These are phyloP conservation scores for Cotesia chilonis DNA, from an alignment of 1,140 invertebrate species.

Conservation along the genomic window DNA sequence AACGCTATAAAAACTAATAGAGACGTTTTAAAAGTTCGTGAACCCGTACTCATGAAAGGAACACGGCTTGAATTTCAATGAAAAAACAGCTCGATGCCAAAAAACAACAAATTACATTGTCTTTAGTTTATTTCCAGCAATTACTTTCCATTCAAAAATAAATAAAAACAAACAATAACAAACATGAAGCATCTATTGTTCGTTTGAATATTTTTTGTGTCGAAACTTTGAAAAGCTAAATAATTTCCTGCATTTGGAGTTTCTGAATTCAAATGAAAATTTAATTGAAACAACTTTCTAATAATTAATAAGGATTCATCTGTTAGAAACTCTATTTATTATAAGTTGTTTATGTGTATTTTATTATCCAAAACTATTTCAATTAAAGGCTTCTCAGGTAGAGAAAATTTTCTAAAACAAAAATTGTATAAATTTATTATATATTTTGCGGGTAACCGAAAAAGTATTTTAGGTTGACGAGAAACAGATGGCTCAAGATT, in stretches of 20 bases:
- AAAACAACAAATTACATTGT: background rate
- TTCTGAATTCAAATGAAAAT: no score
- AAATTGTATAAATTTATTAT: slow-evolving; percentile 4
- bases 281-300: no score
- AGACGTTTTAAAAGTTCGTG: slow-evolving; percentile 7
- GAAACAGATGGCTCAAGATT: slow-evolving; percentile 36
- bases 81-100: background rate
- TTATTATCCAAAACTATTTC: no score
- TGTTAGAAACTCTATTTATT: no score
- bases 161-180: no score
- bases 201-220: no score
- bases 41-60: slow-evolving; percentile 7
- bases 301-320: no score
- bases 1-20: background rate
- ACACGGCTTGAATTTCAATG: slow-evolving; percentile 14
- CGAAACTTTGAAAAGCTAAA: no score
- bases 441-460: background rate
- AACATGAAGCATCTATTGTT: no score
- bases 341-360: no score
- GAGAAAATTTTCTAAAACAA: background rate
- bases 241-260: no score
- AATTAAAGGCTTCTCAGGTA: no score
- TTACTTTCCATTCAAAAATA: background rate
- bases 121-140: background rate
- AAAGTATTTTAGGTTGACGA: slow-evolving; percentile 13